These are phyloP conservation scores for Tetragonula clypearis DNA, from an alignment of 1,140 invertebrate species.

Conservation along the genomic window DNA sequence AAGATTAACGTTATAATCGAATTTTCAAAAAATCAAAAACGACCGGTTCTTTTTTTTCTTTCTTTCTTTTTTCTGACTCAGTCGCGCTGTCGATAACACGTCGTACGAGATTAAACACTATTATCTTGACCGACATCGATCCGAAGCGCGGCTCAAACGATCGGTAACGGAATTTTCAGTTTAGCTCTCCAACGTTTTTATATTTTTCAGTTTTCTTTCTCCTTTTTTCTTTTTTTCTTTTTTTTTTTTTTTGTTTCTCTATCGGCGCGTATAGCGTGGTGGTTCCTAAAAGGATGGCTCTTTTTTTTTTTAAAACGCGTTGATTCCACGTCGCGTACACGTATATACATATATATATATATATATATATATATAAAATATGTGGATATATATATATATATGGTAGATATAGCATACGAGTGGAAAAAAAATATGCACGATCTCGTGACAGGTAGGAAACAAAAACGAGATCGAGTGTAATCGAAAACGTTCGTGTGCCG, in stretches of 20 bases:
- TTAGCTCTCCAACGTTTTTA: background rate
- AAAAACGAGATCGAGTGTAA: conserved; percentile 49
- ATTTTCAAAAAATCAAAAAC: background rate
- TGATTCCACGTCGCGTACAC: conserved; percentile 1
- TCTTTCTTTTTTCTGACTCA: background rate
- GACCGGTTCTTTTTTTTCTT: background rate
- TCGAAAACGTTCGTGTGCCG: conserved; percentile 29
- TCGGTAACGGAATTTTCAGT: conserved; percentile 10
- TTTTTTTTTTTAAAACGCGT: conserved; percentile 21
- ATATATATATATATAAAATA: no score
- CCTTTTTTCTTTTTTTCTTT: no score
- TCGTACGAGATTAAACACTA: background rate
- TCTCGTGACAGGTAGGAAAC: conserved; percentile 7
- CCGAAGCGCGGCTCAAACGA: background rate
- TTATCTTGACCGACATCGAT: background rate
- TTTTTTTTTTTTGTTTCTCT: background rate
- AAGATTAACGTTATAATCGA: background rate
- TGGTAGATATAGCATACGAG: background rate
- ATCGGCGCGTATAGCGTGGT: no score
- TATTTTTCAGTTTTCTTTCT: background rate
- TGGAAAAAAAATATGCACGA: background rate
- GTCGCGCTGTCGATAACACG: background rate
- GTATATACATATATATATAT: no score
- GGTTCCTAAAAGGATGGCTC: conserved; percentile 21
- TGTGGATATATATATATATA: background rate